Conservation (phyloP, 2,888 invertebrate genomes). For the Oxytorus armatus region DNA sequence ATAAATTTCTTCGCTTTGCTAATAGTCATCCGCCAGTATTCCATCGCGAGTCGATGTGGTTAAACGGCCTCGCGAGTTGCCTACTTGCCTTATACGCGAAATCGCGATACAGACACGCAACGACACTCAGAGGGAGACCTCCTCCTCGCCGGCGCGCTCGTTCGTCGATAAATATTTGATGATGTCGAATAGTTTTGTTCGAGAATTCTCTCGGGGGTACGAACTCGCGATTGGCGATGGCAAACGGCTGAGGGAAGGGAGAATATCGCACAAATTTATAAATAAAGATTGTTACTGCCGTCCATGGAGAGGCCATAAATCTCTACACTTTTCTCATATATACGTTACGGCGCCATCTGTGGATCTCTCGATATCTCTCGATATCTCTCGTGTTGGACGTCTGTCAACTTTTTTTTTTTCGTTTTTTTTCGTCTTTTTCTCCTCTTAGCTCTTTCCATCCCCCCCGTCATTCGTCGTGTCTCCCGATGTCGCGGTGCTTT, state of each 20-base stretch:
- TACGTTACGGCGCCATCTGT: conserved; percentile 59
- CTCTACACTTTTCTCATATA: conserved; percentile 63
- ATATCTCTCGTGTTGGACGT: conserved; percentile 54
- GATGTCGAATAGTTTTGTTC: conserved; percentile 66
- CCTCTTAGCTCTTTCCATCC: conserved; percentile 40
- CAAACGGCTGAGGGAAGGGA: too few species aligned
- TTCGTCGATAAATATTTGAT: conserved; percentile 65
- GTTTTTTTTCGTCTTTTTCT: conserved; percentile 7
- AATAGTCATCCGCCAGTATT: conserved; percentile 63
- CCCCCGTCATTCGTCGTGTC: conserved; percentile 16
- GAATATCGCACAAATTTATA: conserved; percentile 65
- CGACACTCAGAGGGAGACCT: conserved; percentile 29
- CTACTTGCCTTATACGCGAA: conserved; percentile 65
- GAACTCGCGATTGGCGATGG: not conserved
- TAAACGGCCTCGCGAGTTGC: conserved; percentile 66
- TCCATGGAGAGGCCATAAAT: conserved; percentile 56
- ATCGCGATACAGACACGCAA: conserved; percentile 9
- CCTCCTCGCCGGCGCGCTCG: conserved; percentile 30
- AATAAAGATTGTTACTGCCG: conserved; percentile 65
- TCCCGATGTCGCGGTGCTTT: conserved; percentile 14
- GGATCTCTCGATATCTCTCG: conserved; percentile 51
- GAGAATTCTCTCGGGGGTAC: conserved; percentile 58
- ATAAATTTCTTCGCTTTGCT: conserved; percentile 68
- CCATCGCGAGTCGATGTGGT: conserved; percentile 63
- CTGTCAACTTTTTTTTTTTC: conserved; percentile 60